These are phyloP conservation scores for Oconnorella tubifera DNA, from an alignment of 2,888 invertebrate genomes.

Conservation along the genomic window DNA sequence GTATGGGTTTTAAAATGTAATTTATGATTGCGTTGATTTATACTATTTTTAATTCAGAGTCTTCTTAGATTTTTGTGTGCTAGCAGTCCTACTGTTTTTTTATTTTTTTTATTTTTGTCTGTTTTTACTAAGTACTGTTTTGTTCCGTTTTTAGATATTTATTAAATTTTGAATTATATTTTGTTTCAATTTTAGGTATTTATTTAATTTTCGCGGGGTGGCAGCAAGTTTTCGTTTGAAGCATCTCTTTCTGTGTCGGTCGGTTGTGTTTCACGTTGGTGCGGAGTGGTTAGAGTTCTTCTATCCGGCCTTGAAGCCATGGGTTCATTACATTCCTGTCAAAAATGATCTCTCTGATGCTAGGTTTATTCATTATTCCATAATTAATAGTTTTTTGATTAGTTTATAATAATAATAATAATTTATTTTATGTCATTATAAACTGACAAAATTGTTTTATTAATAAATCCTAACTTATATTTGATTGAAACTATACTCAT, in stretches of 20 bases:
- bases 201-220: conserved; percentile 94
- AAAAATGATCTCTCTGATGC: conserved; percentile 69
- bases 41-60: no score
- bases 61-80: no score
- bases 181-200: conserved; percentile 64
- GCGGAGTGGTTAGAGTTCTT: conserved; percentile 93
- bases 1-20: no score
- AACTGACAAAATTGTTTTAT: background rate
- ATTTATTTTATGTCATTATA: background rate
- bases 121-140: background rate
- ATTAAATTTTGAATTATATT: background rate
- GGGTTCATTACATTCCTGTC: conserved; percentile 89
- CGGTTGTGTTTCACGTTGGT: conserved; percentile 89
- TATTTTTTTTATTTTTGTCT: background rate
- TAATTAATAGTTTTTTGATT: no score
- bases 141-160: background rate
- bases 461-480: background rate
- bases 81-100: no score
- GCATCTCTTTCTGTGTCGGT: conserved; percentile 87
- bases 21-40: no score
- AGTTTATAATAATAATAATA: no score
- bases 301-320: conserved; percentile 82
- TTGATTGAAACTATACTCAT: no score
- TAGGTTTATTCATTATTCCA: conserved; percentile 59
- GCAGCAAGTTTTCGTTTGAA: conserved; percentile 96